These are phyloP conservation scores for Sceloporus undulatus DNA, from an alignment of 2,113 vertebrate species.

Conservation along the genomic window DNA sequence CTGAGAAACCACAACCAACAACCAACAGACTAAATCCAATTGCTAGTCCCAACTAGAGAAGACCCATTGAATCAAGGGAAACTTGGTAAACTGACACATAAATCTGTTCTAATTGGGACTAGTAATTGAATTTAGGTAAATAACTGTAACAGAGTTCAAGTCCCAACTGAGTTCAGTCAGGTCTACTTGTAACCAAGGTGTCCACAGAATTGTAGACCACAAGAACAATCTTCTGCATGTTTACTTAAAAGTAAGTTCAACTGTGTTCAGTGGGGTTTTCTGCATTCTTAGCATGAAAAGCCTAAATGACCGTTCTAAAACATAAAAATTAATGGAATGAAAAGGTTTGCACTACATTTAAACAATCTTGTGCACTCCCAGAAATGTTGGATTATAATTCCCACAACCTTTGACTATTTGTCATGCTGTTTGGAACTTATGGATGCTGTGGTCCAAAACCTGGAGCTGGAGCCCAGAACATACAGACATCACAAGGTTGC, in stretches of 20 bases:
- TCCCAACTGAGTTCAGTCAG: too few relatives aligned
- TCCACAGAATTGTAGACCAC: background rate
- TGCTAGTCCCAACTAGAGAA: too few relatives aligned
- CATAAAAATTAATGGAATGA: background rate
- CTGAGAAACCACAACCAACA: background rate
- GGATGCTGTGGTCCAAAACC: too few relatives aligned
- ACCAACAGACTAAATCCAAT: background rate
- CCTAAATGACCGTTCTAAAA: background rate
- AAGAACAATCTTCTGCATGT: background rate
- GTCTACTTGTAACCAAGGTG: too few relatives aligned
- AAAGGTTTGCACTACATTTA: background rate
- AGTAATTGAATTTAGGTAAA: too few relatives aligned
- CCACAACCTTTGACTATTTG: background rate
- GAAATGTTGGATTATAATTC: background rate
- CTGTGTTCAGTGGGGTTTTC: background rate
- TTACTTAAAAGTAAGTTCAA: background rate
- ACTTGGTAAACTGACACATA: too few relatives aligned
- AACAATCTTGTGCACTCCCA: background rate
- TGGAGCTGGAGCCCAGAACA: background rate
- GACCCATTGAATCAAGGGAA: too few relatives aligned
- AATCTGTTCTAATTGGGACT: too few relatives aligned
- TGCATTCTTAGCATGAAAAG: background rate
- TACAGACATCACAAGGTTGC: background rate
- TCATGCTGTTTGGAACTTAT: too few relatives aligned
- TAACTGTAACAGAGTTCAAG: too few relatives aligned